phyloP scores from a whole-genome alignment of 2,888 invertebrate species.

The Sinelater perroti region DNA sequence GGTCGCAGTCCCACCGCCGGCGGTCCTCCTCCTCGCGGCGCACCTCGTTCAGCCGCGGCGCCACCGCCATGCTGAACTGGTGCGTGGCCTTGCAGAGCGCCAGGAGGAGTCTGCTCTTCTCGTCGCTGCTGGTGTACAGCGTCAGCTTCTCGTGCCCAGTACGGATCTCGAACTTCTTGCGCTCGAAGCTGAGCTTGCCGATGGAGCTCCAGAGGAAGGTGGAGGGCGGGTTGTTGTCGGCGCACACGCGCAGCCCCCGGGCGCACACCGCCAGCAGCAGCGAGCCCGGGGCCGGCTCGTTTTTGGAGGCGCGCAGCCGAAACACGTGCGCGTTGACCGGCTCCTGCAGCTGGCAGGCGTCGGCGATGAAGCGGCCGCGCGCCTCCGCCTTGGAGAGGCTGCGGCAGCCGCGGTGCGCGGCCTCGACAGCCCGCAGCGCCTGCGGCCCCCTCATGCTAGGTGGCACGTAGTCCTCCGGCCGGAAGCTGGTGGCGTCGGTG shows the following conservation, averaged over 20 bases:
- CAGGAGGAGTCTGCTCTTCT: constrained; percentile 78
- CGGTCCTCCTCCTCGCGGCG: constrained; percentile 85
- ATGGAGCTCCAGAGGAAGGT: constrained; percentile 94
- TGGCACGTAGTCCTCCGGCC: constrained; percentile 87
- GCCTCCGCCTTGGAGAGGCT: constrained; percentile 84
- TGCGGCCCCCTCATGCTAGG: constrained; percentile 67
- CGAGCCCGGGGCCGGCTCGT: constrained; percentile 78
- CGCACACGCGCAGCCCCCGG: constrained; percentile 88
- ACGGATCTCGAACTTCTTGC: constrained; percentile 96
- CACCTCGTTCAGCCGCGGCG: constrained; percentile 84
- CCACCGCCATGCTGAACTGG: constrained; percentile 94
- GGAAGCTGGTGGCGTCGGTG: constrained; percentile 71
- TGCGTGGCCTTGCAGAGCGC: constrained; percentile 88
- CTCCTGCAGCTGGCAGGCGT: constrained; percentile 83
- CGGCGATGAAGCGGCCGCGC: constrained; percentile 86
- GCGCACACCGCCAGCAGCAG: constrained; percentile 93
- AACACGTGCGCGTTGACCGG: constrained; percentile 88
- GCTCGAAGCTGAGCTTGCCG: constrained; percentile 93
- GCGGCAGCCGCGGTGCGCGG: constrained; percentile 81
- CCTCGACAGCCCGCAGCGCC: constrained; percentile 69
- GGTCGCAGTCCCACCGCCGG: constrained; percentile 57
- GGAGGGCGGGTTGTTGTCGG: constrained; percentile 77
- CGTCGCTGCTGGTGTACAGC: constrained; percentile 90
- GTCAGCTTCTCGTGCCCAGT: constrained; percentile 89
- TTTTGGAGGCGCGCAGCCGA: constrained; percentile 79